Base-by-base conservation (phyloP, 2,888 invertebrate species). In the Xestoiulus laeticollis region DNA sequence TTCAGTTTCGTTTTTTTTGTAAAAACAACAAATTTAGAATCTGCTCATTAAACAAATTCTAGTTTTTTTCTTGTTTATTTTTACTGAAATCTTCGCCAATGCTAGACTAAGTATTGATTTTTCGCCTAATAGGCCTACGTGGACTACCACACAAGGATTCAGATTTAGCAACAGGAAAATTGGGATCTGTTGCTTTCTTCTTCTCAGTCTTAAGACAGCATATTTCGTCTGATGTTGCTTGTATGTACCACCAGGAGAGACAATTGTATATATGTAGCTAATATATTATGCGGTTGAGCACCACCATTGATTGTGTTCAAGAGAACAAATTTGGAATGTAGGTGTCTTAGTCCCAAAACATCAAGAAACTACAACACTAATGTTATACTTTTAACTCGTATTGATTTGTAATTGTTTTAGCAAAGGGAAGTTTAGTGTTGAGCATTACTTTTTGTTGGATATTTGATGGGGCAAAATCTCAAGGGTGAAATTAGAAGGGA, bases 111-210 rank as follows among this genome's bases (percentile, higher is more conserved):
- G 26, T 68, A 68, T 68, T 68, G 68, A 68, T 68, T 68, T 68
- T 68, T 68, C 68, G 22, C 10, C 12, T 26, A 68, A 68, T 68
- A 68, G 68, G 26, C 26, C 68, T 68, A 26, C 68, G 26, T 68
- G 68, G 68, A 26, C 10, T 68, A 26, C 3, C 26, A 26, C 26
- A 26, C 1, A 26, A 26, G 68, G 26, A 26, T 26, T 68, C 68
- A 26, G 68, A n/a, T 68, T 68, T 68, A 68, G 68, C 68, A 68
- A 68, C 68, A 68, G 68, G 68, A 68, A 68, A 68, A 68, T 68
- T 68, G 68, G 68, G n/a, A 68, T 68, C 68, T 68, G 68, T 68
- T 68, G 68, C 68, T 68, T 68, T 68, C 26, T 26, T 16, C 19
- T 14, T 48, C 4, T 48, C 16, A 16, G 0, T 48, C 48, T 68